Evolutionary conservation across 1,140 invertebrate species (phyloP).

Genomic region (Neodiprion fabricii): DNA sequence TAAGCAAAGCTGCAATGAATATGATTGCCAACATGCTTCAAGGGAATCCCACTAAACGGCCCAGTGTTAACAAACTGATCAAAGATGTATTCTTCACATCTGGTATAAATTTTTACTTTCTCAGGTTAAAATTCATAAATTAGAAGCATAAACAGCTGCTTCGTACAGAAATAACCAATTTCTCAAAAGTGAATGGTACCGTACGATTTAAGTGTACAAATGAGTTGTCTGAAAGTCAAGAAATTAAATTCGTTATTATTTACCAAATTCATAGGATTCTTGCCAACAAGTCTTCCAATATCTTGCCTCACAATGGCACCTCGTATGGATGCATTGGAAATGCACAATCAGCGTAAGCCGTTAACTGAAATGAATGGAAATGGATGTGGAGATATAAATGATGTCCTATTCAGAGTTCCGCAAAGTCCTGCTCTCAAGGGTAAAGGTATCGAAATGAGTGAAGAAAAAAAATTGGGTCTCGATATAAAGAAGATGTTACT

Average conservation of each 20-base stretch:
- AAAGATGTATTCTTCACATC: constrained; percentile 75
- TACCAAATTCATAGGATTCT: constrained; percentile 72
- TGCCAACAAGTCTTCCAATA: constrained; percentile 82
- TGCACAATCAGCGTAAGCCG: constrained; percentile 68
- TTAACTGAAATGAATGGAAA: constrained; percentile 72
- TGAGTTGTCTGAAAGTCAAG: background rate
- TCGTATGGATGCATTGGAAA: constrained; percentile 76
- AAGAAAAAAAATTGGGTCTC: constrained; percentile 38
- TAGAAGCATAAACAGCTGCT: background rate
- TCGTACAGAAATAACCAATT: too few species aligned
- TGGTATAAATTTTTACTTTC: constrained; percentile 41
- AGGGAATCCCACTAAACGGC: constrained; percentile 80
- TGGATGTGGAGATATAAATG: constrained; percentile 28
- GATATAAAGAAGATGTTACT: constrained; percentile 50
- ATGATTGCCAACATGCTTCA: constrained; percentile 89
- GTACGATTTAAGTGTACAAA: background rate
- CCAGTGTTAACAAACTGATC: constrained; percentile 77
- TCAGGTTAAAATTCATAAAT: background rate
- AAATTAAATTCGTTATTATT: background rate
- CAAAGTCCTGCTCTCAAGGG: constrained; percentile 40
- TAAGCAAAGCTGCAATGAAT: constrained; percentile 74
- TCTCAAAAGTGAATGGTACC: background rate
- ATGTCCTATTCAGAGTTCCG: constrained; percentile 32
- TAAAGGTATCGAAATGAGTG: constrained; percentile 31
- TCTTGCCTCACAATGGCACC: constrained; percentile 94